Percentiles rank a stretch among this genome's conserved stretches.
phyloP scores from a whole-genome alignment of 2,888 invertebrate genomes.

The Xylota sylvarum region DNA sequence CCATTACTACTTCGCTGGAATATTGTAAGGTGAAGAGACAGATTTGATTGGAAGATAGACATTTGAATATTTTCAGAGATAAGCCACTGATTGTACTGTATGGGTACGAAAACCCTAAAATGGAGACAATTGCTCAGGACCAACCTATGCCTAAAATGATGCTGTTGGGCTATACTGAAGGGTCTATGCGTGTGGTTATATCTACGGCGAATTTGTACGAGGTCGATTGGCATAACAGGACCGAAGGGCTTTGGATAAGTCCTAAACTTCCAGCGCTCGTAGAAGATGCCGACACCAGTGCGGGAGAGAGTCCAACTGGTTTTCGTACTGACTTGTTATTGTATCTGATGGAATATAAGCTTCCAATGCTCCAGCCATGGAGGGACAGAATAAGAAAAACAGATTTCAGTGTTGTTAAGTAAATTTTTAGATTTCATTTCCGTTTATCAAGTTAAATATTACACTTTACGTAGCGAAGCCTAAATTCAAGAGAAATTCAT shows the following conservation, averaged over 20 bases:
- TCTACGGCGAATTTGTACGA: conserved; percentile 96
- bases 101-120: conserved; percentile 89
- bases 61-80: conserved; percentile 37
- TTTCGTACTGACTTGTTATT: conserved; percentile 92
- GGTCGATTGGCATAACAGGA: conserved; percentile 97
- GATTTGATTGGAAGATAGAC: not conserved
- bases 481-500: too few species aligned
- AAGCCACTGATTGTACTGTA: conserved; percentile 91
- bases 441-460: too few species aligned
- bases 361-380: conserved; percentile 90
- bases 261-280: conserved; percentile 90
- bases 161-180: conserved; percentile 92
- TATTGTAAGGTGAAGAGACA: conserved; percentile 86
- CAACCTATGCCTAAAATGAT: conserved; percentile 94
- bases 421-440: conserved; percentile 81
- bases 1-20: conserved; percentile 92
- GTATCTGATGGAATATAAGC: conserved; percentile 91
- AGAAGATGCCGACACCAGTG: conserved; percentile 85
- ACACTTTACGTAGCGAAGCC: too few species aligned
- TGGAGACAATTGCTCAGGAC: conserved; percentile 86
- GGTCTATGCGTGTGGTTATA: conserved; percentile 93
- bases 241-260: conserved; percentile 98
- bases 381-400: conserved; percentile 89
- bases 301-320: conserved; percentile 92
- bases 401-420: conserved; percentile 94